These are phyloP conservation scores for Haemorhous mexicanus DNA, from an alignment of 2,113 vertebrate species.

Conservation along the genomic window DNA sequence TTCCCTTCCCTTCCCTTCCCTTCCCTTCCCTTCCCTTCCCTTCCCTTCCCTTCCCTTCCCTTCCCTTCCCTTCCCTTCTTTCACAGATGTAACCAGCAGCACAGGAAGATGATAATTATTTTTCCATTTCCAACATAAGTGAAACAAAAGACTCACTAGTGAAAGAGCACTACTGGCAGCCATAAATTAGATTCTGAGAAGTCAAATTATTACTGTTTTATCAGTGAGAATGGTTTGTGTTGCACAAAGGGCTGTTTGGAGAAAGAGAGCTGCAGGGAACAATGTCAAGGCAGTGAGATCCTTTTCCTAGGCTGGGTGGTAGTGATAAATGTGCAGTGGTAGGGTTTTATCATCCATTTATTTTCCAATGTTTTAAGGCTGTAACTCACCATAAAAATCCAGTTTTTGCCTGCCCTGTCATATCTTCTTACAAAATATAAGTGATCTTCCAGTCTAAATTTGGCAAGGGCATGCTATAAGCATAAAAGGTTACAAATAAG, in stretches of 20 bases:
- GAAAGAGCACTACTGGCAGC: neutral
- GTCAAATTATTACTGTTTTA: neutral
- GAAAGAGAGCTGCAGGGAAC: neutral
- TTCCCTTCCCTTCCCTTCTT: neutral
- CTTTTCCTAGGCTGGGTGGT: neutral
- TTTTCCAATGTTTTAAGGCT: neutral
- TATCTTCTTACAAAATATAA: neutral
- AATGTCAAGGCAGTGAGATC: neutral
- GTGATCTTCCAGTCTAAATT: neutral
- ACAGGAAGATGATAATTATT: neutral
- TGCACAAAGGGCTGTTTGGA: neutral
- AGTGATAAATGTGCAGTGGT: neutral
- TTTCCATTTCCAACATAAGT: neutral
- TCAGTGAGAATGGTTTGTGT: neutral
- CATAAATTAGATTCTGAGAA: neutral
- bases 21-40: neutral
- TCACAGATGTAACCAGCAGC: neutral
- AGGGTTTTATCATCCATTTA: neutral
- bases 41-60: neutral
- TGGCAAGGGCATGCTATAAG: neutral
- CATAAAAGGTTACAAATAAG: neutral
- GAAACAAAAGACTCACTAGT: neutral
- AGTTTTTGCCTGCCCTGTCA: neutral
- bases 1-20: neutral
- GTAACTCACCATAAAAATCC: neutral